phyloP scores from a whole-genome alignment of 1,140 invertebrate genomes.

The Mycetomoellerius zeteki region DNA sequence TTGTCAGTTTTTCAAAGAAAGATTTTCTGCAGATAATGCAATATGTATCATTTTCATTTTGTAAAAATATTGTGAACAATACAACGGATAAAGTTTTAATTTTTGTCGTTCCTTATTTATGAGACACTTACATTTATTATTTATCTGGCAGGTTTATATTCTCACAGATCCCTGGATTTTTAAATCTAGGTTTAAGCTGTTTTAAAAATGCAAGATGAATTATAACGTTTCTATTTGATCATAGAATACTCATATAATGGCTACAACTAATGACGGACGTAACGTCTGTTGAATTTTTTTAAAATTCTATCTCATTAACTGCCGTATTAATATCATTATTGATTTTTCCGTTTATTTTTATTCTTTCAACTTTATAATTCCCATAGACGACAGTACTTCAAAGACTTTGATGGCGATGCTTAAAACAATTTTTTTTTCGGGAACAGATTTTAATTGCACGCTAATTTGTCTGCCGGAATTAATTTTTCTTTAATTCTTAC shows the following conservation, averaged over 20 bases:
- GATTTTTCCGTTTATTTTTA: neutral
- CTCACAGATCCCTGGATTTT: neutral
- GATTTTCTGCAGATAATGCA: neutral
- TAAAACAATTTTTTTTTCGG: neutral
- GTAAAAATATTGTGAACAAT: neutral
- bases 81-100: neutral
- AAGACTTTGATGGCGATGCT: neutral
- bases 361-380: neutral
- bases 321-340: neutral
- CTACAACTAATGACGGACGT: neutral
- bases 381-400: neutral
- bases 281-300: neutral
- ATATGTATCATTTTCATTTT: neutral
- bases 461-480: slow-evolving; percentile 2
- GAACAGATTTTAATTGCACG: neutral
- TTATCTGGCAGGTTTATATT: neutral
- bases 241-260: neutral
- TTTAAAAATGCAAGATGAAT: neutral
- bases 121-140: neutral
- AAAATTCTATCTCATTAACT: neutral
- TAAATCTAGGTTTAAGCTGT: neutral
- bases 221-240: neutral
- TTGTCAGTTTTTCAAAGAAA: neutral
- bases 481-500: neutral
- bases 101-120: too few species aligned